A percentile compares a stretch with the other conserved stretches of the same genome.
These are phyloP conservation scores for Oreochromis spilurus DNA, from an alignment of 2,113 vertebrate species.

Conservation along the genomic window DNA sequence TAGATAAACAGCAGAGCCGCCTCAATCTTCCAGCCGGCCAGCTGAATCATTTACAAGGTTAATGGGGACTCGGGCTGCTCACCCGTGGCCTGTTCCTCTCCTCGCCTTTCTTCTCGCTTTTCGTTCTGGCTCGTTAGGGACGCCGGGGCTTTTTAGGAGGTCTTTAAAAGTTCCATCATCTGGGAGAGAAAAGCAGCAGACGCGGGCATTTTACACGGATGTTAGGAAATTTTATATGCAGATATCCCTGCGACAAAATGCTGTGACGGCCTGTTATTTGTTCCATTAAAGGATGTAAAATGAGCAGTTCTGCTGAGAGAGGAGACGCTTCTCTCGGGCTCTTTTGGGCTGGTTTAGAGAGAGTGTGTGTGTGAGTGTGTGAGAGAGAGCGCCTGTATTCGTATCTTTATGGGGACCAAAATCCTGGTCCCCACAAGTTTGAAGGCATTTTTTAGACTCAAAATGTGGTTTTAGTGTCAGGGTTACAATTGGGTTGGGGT, in stretches of 20 bases:
- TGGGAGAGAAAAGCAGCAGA: background rate
- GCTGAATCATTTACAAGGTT: constrained; percentile 40
- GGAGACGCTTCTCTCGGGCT: background rate
- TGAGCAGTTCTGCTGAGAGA: background rate
- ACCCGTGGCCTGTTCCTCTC: constrained; percentile 16
- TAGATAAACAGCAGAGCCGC: background rate
- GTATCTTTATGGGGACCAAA: background rate
- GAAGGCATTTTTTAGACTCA: background rate
- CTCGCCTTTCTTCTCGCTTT: constrained; percentile 15
- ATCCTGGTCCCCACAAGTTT: background rate
- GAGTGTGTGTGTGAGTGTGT: background rate
- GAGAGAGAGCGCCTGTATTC: background rate
- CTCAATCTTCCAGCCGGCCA: constrained; percentile 17
- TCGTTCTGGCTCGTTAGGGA: constrained; percentile 30
- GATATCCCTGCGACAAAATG: background rate
- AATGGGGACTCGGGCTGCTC: constrained; percentile 8
- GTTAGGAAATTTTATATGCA: background rate
- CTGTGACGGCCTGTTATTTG: background rate
- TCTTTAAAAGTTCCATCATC: background rate
- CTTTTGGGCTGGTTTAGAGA: background rate
- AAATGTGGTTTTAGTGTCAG: background rate
- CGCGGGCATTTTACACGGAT: background rate
- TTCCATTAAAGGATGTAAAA: constrained; percentile 2
- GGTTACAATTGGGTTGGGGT: background rate
- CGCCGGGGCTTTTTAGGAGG: background rate